Percentiles rank a stretch among this genome's conserved stretches.
Evolutionary conservation across 2,888 invertebrate species (phyloP).

Genomic region (Drosophila maculinotata): DNA sequence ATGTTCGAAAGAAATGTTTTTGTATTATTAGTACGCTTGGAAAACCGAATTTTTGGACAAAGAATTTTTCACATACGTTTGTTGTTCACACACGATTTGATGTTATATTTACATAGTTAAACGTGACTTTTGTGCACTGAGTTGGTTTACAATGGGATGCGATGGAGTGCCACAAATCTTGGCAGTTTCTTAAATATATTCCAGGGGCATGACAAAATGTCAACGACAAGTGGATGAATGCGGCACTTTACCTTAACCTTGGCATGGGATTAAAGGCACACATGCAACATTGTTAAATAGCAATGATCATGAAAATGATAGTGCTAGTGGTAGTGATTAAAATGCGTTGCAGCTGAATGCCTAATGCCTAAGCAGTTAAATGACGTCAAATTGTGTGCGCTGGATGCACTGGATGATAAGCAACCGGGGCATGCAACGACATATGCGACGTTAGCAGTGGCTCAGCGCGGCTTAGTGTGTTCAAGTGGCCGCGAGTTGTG

Average conservation of each 20-base stretch:
- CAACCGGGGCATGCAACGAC: slow-evolving; percentile 20
- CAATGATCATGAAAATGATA: slow-evolving; percentile 44
- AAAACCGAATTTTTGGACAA: too few relatives aligned
- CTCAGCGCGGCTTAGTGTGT: slow-evolving; percentile 59
- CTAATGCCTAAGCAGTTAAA: slow-evolving; percentile 55
- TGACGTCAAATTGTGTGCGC: slow-evolving; percentile 65
- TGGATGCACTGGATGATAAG: slow-evolving; percentile 17
- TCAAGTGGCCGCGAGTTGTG: slow-evolving; percentile 52
- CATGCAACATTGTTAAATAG: slow-evolving; percentile 19
- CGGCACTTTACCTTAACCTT: slow-evolving; percentile 59
- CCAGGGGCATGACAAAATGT: slow-evolving; percentile 50
- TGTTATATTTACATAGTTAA: slow-evolving; percentile 11
- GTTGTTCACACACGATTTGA: slow-evolving; percentile 14
- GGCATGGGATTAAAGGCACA: slow-evolving; percentile 34
- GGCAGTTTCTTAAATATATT: slow-evolving; percentile 31
- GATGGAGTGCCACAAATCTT: slow-evolving; percentile 15
- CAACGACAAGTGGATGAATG: slow-evolving; percentile 44
- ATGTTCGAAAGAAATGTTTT: too few relatives aligned
- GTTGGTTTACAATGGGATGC: not conserved
- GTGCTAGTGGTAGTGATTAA: slow-evolving; percentile 60
- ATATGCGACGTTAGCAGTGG: slow-evolving; percentile 15
- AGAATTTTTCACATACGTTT: not conserved
- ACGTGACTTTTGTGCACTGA: slow-evolving; percentile 25
- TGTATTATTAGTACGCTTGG: too few relatives aligned
- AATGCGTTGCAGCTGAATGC: slow-evolving; percentile 30